phyloP scores from a whole-genome alignment of 2,113 vertebrate genomes.

The Elephantulus edwardii region DNA sequence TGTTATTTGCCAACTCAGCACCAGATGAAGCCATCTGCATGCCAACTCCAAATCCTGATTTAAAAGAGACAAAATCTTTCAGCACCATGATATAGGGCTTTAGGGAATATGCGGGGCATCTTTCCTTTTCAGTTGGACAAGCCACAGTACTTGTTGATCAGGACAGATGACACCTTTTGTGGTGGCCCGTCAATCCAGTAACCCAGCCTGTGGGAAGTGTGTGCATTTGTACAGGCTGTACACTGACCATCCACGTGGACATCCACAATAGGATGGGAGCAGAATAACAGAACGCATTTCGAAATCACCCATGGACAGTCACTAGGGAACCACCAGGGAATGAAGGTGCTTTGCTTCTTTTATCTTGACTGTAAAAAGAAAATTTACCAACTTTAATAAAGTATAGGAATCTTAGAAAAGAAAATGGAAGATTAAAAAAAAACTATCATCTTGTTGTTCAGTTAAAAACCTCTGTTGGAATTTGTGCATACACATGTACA shows the following conservation, averaged over 20 bases:
- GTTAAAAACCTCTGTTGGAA: conserved; percentile 22
- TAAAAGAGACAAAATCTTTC: background rate
- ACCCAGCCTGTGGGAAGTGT: background rate
- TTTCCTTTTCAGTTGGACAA: background rate
- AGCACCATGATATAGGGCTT: background rate
- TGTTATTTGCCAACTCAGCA: background rate
- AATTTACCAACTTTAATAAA: background rate
- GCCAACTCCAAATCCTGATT: background rate
- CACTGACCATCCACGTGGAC: background rate
- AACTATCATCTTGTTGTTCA: background rate
- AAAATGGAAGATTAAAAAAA: background rate
- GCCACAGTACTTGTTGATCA: background rate
- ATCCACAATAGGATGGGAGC: background rate
- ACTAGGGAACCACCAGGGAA: background rate
- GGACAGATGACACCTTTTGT: background rate
- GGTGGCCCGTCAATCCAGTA: background rate
- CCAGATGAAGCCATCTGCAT: no score
- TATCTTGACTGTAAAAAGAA: conserved; percentile 11
- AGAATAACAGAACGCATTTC: background rate
- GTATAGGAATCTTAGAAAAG: background rate
- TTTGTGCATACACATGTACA: background rate
- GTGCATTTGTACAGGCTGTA: rapidly evolving
- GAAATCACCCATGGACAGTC: background rate
- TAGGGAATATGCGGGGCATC: background rate
- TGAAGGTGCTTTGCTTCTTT: background rate